phyloP scores from a whole-genome alignment of 2,113 vertebrate genomes.

The Urocolius indicus region DNA sequence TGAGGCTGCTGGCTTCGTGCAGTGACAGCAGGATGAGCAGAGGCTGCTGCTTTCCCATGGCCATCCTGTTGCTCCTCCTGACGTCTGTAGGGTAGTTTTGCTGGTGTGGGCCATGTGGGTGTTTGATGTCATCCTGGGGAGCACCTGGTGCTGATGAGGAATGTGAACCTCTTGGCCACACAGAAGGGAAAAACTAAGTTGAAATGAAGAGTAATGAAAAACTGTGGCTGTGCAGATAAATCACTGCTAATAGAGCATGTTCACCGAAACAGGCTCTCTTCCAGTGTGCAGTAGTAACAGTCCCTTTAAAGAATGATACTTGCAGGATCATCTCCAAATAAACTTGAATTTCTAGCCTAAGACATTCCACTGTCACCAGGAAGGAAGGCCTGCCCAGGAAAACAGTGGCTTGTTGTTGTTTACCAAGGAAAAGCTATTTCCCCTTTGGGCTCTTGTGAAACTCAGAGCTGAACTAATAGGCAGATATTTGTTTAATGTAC shows the following conservation, averaged over 20 bases:
- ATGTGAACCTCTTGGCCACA: background rate
- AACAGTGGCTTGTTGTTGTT: background rate
- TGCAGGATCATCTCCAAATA: background rate
- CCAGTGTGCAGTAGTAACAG: background rate
- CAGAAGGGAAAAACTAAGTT: background rate
- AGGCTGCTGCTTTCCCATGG: background rate
- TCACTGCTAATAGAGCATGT: background rate
- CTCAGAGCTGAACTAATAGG: background rate
- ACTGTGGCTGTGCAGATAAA: background rate
- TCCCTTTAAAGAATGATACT: background rate
- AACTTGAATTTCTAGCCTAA: background rate
- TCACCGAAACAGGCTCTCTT: background rate
- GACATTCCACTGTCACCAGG: background rate
- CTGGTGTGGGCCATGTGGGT: background rate
- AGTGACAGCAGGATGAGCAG: background rate
- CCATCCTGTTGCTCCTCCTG: background rate
- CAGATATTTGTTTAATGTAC: background rate
- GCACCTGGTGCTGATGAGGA: background rate
- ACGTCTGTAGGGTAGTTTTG: background rate
- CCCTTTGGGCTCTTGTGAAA: background rate
- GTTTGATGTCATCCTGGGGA: background rate
- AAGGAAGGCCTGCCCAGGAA: background rate
- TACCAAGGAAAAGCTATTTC: conserved; percentile 10
- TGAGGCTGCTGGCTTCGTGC: background rate
- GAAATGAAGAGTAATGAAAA: background rate